Evolutionary conservation across 2,888 invertebrate species (phyloP), one percentile per base, ranked within the genome.

Genomic region (Liopterus haemorrhoidalis): DNA sequence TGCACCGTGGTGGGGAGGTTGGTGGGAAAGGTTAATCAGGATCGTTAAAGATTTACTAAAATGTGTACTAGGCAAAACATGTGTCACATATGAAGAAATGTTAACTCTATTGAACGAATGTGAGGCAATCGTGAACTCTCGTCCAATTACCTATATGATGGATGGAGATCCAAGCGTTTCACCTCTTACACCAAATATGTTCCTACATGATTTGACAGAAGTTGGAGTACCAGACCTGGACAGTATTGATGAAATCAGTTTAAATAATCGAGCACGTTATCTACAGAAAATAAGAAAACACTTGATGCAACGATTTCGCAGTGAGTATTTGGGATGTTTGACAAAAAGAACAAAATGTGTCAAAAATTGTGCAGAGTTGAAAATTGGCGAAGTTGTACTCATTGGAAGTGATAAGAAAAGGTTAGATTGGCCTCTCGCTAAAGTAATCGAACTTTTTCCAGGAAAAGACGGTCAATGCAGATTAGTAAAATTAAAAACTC

Each of bases 1-100:
- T 1, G 60, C 66, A 8, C 54, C 66, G 2, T 69, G 67, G 65
- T 62, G 61, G 62, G 65, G 65, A 42, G 65, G 69, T 19, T 61
- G 59, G 50, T 69, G 62, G 56, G 65, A 68, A 51, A 51, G 64
- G 6, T 42, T 67, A 9, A 52, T 65, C 4, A 52, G 58, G 9
- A 32, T 59, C 4, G 31, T 65, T 1, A 68, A 69, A 49, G 39
- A 47, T 9, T 42, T 62, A 12, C 37, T 68, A n/a, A 46, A 57
- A n/a, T 52, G 57, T 41, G 50, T 58, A 4, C 47, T 67, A 1
- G 61, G 63, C 9, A 56, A 53, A 25, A 47, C 56, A 4, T 52
- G 54, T 33, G 48, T 66, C 5, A 41, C 21, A 4, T 51, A 52
- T 35, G 59, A 60, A 24, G 54, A 62, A 33, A 41, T 66, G 42